Conservation (phyloP, 1,140 invertebrate genomes). For the Coelopa frigida region DNA sequence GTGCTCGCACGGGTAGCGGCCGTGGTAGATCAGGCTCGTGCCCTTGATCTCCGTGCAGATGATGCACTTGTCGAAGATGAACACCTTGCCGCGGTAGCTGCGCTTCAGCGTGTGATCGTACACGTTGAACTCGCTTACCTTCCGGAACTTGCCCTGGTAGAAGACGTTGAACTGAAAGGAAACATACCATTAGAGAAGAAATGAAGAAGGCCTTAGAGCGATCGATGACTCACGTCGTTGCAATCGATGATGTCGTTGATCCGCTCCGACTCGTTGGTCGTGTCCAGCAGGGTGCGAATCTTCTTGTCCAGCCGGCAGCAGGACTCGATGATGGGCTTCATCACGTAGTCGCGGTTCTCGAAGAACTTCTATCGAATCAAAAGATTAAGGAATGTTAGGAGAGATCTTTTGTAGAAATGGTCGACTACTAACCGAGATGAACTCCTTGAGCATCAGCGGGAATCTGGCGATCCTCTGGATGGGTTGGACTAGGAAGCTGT, state of each 20-base stretch:
- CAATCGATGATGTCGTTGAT: conserved; percentile 43
- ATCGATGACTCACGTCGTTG: conserved; percentile 26
- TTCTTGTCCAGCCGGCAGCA: conserved; percentile 40
- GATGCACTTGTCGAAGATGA: conserved; percentile 43
- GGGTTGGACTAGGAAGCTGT: conserved; percentile 41
- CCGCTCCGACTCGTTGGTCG: conserved; percentile 40
- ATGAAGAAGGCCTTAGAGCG: not conserved
- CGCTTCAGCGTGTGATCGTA: conserved; percentile 30
- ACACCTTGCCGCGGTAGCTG: conserved; percentile 34
- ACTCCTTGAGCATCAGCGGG: conserved; percentile 36
- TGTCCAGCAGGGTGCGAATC: conserved; percentile 30
- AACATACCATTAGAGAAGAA: not conserved
- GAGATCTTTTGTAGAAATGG: not conserved
- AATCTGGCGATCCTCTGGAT: conserved; percentile 42
- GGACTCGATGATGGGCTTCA: conserved; percentile 37
- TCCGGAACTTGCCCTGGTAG: conserved; percentile 41
- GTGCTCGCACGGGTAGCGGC: conserved; percentile 40
- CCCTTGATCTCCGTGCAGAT: conserved; percentile 44
- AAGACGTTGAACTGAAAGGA: conserved; percentile 34
- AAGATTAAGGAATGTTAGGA: not conserved
- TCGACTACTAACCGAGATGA: conserved; percentile 28
- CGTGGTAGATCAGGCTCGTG: conserved; percentile 36
- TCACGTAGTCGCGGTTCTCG: conserved; percentile 35
- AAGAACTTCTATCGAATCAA: conserved; percentile 29
- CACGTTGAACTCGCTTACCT: conserved; percentile 37